Percentiles rank a stretch among this genome's conserved stretches.
These are phyloP conservation scores for Hippocampus mohnikei DNA, from an alignment of 2,113 vertebrate species.

Conservation along the genomic window DNA sequence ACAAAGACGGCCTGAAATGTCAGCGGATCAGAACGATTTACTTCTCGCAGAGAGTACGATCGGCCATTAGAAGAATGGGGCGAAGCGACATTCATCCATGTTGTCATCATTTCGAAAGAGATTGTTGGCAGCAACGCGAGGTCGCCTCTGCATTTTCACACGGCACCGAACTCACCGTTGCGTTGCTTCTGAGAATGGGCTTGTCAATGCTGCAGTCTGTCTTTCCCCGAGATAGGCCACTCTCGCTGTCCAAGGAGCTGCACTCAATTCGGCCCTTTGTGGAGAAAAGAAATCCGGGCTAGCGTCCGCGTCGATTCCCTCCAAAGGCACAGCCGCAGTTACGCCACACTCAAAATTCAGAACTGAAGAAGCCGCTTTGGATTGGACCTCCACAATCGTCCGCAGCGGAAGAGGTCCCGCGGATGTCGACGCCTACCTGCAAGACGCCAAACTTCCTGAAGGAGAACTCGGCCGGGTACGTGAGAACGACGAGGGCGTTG, in stretches of 20 bases:
- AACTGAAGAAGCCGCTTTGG: too few relatives aligned
- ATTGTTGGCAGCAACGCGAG: too few relatives aligned
- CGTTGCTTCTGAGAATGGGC: constrained; percentile 71
- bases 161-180: constrained; percentile 50
- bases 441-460: constrained; percentile 59
- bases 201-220: constrained; percentile 72
- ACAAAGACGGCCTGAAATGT: constrained; percentile 60
- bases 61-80: too few relatives aligned
- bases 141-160: background rate
- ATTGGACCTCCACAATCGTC: too few relatives aligned
- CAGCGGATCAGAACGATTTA: background rate
- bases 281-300: constrained; percentile 1
- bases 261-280: constrained; percentile 70
- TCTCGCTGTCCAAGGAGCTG: constrained; percentile 55
- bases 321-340: too few relatives aligned
- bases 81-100: too few relatives aligned
- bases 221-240: constrained; percentile 9
- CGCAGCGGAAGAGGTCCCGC: background rate
- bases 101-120: too few relatives aligned
- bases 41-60: background rate
- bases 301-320: background rate
- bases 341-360: too few relatives aligned
- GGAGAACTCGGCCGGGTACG: constrained; percentile 74
- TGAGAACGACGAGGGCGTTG: constrained; percentile 63
- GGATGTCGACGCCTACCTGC: constrained; percentile 50